A percentile compares a stretch with the other conserved stretches of the same genome.
Conservation (phyloP, 1,140 invertebrate genomes). For the Orchestia grillus region DNA sequence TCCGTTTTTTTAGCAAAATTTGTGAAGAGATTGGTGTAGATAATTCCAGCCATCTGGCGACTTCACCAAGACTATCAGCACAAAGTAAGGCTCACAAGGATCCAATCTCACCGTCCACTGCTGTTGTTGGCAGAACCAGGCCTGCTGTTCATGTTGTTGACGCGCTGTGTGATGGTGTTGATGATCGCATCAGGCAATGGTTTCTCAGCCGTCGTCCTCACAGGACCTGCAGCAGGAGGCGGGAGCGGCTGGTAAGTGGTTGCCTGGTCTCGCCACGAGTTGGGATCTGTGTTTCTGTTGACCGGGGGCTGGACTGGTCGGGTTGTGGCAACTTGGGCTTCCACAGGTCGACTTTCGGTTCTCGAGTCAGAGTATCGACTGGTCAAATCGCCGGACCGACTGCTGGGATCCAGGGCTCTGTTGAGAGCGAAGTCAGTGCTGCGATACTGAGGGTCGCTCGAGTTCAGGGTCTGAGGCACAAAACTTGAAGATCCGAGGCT, state of each 20-base stretch:
- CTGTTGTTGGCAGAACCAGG: background rate
- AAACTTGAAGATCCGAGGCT: constrained; percentile 68
- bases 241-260: constrained; percentile 65
- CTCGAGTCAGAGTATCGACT: background rate
- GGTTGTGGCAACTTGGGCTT: constrained; percentile 5
- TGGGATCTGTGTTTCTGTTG: constrained; percentile 47
- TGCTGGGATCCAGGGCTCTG: constrained; percentile 58
- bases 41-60: background rate
- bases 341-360: background rate
- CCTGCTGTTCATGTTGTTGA: constrained; percentile 62
- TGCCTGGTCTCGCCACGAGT: constrained; percentile 66
- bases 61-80: background rate
- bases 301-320: background rate
- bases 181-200: constrained; percentile 67
- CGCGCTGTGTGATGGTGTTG: constrained; percentile 66
- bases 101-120: constrained; percentile 7
- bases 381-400: background rate
- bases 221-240: constrained; percentile 56
- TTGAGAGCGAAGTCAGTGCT: constrained; percentile 12
- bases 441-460: constrained; percentile 56
- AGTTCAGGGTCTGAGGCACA: background rate
- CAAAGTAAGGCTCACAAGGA: too few species aligned
- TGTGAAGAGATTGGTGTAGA: background rate
- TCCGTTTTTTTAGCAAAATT: background rate
- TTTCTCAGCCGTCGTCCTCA: constrained; percentile 52